Evolutionary conservation across 2,113 vertebrate species (phyloP), one percentile per base, ranked within the genome.

Genomic region (Rhegmatorhina hoffmannsi): DNA sequence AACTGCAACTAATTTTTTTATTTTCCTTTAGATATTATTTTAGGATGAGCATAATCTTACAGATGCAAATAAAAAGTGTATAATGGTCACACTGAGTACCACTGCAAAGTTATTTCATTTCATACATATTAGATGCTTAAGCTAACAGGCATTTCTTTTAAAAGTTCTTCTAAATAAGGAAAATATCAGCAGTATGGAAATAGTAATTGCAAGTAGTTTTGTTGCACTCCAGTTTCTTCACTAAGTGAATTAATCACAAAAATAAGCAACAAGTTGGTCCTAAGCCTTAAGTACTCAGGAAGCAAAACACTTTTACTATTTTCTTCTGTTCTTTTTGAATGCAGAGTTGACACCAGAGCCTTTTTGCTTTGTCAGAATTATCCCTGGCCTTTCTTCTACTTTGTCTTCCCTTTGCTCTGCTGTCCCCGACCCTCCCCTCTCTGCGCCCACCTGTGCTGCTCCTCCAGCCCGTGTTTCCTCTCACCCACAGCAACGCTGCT

Each of bases 401-500:
- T 43, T 26, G 29, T 38, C 44, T 64, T 8, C 24, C 24, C 67
- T 59, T 18, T 2, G 0, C 40, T 21, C 24, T 31, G 53, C 75
- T 73, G 44, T 15, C 31, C 5, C 21, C 2, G 5, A 17, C 36
- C 34, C 36, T 47, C 13, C 20, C 28, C 15, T 29, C 17, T 17
- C 55, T 9, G 18, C 0, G 4, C 28, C 31, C 66, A 13, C 28
- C 46, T 5, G 13, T 2, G 14, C 67, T 7, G n/a, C 47, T 82
- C 38, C 46, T 59, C 43, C 85, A 38, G 75, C 29, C 52, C 2
- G 0, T 1, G 6, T 2, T 55, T 38, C 36, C 55, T 25, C 67
- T 21, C 10, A 13, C 34, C 15, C 34, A 12, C 0, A 0, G 52
- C 75, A n/a, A n/a, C 0, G 18, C 34, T 29, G 23, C 55, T 0